These are phyloP conservation scores for Epirrita christyi DNA, from an alignment of 2,888 invertebrate species.

Conservation along the genomic window DNA sequence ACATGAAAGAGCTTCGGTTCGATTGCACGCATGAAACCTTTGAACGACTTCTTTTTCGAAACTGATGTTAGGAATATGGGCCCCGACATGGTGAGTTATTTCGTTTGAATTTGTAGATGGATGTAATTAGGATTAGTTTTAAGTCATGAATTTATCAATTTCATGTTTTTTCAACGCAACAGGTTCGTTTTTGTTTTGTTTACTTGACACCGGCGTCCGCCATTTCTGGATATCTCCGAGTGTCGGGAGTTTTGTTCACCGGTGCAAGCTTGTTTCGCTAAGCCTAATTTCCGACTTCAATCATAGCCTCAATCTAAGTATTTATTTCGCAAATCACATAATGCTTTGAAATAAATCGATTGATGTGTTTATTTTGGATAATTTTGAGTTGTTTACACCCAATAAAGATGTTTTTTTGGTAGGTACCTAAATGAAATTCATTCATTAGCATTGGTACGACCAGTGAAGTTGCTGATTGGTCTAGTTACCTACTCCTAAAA, in stretches of 20 bases:
- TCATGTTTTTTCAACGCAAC: constrained; percentile 77
- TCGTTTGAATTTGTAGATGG: constrained; percentile 50
- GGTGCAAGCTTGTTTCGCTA: constrained; percentile 40
- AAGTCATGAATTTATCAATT: constrained; percentile 71
- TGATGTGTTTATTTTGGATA: neutral
- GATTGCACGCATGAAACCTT: constrained; percentile 87
- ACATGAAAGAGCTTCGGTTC: constrained; percentile 75
- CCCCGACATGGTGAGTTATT: constrained; percentile 90
- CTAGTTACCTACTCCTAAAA: neutral
- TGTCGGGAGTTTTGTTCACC: constrained; percentile 70
- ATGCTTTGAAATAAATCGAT: neutral
- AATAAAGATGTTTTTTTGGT: neutral
- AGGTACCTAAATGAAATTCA: neutral
- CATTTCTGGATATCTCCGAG: constrained; percentile 73
- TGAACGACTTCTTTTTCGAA: constrained; percentile 88
- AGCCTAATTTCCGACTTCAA: constrained; percentile 7
- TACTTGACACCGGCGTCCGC: constrained; percentile 86
- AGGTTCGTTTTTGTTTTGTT: constrained; percentile 86
- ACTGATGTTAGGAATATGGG: constrained; percentile 92
- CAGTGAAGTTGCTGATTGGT: neutral
- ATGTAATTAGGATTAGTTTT: constrained; percentile 57
- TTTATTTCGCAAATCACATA: neutral
- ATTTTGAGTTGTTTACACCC: neutral
- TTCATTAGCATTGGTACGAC: neutral
- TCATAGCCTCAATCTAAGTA: neutral